These are phyloP conservation scores for Papilio xuthus DNA, from an alignment of 1,140 invertebrate species.

Conservation along the genomic window DNA sequence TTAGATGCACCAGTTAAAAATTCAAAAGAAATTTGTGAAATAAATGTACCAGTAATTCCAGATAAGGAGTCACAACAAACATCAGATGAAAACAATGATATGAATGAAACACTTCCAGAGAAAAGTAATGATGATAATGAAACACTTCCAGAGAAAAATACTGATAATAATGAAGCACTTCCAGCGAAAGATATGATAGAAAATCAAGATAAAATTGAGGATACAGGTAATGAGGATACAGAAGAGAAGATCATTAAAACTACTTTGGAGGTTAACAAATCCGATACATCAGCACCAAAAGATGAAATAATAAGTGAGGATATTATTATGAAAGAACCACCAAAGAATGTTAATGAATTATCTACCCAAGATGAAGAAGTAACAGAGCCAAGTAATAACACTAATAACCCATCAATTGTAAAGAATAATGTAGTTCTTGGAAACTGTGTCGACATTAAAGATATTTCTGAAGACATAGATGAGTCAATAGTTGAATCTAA, in stretches of 20 bases:
- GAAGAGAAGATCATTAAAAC: not conserved
- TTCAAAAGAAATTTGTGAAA: constrained; percentile 46
- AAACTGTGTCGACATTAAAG: not conserved
- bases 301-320: not conserved
- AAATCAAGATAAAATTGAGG: not conserved
- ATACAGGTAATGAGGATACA: not conserved
- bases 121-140: not conserved
- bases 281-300: not conserved
- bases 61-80: constrained; percentile 31
- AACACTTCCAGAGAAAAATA: too few relatives aligned
- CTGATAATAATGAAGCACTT: too few relatives aligned
- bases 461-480: not conserved
- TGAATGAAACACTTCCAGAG: not conserved
- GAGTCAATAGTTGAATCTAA: not conserved
- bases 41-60: constrained; percentile 40
- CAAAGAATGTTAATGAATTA: not conserved
- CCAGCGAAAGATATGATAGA: not conserved
- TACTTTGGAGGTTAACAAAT: not conserved
- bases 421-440: not conserved
- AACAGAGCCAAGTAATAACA: not conserved
- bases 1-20: constrained; percentile 50
- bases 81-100: constrained; percentile 30
- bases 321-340: not conserved
- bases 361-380: not conserved
- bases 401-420: not conserved